Evolutionary conservation across 2,113 vertebrate genomes (phyloP), one percentile per base, ranked within the genome.

Genomic region (Ceratotherium simum): DNA sequence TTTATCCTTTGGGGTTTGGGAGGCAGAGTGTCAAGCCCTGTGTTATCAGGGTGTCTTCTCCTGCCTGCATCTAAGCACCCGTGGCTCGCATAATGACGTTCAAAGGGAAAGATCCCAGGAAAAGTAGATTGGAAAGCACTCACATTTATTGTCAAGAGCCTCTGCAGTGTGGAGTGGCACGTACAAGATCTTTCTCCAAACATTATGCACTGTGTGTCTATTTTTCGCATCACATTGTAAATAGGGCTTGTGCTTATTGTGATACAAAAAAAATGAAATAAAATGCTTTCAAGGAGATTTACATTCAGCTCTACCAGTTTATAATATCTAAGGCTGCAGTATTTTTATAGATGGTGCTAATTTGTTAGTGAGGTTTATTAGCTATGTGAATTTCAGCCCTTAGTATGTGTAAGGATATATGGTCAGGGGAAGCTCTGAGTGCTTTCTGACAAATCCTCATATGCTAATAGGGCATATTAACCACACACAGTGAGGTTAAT

Each of bases 351-450:
- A 20, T 90, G 42, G 48, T 76, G 48, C 18, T 91, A 48, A 90
- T 90, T 92, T 95, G 64, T 82, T 81, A 31, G 60, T 80, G 54
- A 85, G 48, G 72, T n/a, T 95, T 78, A 58, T 97, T 73, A 85
- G 46, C 36, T 82, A 42, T 81, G 4, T 67, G 29, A 21, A 46
- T 85, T 64, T 95, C 31, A 62, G 73, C 23, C 51, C 17, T 89
- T 62, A 82, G 54, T 60, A 17, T 21, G 3, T 42, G 6, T 39
- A 91, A 78, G 33, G 62, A n/a, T 84, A n/a, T 70, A 29, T 46
- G 39, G 33, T 93, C 73, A 73, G 76, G 29, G 9, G 75, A 93
- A 95, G 56, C 10, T 17, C 56, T 80, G 62, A 82, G 29, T 85
- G 12, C 95, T 90, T 88, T 93, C 72, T 91, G 65, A 72, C 20